Conservation (phyloP, 2,797 vertebrate species). For the Vireo griseus region DNA sequence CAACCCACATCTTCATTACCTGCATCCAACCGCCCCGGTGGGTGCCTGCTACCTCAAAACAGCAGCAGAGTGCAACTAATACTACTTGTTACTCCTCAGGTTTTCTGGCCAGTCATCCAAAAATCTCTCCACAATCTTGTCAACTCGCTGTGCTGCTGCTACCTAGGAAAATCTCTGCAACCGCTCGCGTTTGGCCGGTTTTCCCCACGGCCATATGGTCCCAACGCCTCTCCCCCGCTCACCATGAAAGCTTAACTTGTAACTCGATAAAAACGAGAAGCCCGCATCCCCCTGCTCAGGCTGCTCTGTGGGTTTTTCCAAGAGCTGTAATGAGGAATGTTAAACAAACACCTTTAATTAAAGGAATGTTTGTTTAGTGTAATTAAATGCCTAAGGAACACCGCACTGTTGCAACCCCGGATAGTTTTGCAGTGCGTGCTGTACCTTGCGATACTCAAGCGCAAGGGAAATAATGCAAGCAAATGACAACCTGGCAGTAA, state of each 20-base stretch:
- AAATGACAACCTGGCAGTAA: background rate
- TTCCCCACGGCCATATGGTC: constrained; percentile 22
- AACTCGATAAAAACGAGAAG: background rate
- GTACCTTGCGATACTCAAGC: background rate
- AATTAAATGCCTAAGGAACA: constrained; percentile 54
- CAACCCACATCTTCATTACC: background rate
- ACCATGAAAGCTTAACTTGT: background rate
- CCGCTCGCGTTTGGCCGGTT: background rate
- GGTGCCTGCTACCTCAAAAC: background rate
- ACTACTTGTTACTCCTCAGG: background rate
- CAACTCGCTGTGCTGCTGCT: background rate
- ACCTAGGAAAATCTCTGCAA: background rate
- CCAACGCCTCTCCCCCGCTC: constrained; percentile 3
- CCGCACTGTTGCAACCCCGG: background rate
- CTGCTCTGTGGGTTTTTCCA: constrained; percentile 56
- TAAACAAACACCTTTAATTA: constrained; percentile 67
- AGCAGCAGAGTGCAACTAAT: background rate
- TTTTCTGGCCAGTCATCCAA: background rate
- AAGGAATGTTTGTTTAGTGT: constrained; percentile 66
- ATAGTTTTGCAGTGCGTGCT: background rate
- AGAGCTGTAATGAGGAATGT: constrained; percentile 51
- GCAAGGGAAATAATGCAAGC: background rate
- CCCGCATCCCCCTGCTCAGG: constrained; percentile 7
- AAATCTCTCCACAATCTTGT: background rate
- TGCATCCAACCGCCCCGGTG: background rate